These are phyloP conservation scores for Pegoplata infirma DNA, from an alignment of 2,888 invertebrate genomes.

Conservation along the genomic window DNA sequence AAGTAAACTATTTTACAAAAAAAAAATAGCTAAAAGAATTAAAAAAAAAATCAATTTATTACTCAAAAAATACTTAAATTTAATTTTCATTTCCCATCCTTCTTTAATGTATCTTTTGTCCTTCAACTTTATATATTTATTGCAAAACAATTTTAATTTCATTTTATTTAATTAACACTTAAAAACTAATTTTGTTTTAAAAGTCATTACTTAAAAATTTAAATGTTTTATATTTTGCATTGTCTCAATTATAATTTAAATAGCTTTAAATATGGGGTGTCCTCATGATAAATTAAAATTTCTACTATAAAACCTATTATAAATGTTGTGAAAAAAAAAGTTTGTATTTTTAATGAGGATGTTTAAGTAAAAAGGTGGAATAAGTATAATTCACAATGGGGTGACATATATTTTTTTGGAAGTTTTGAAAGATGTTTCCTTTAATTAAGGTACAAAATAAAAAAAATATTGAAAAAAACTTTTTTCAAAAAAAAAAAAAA, in stretches of 20 bases:
- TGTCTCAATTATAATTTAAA: background rate
- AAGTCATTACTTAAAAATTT: background rate
- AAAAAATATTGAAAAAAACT: too few relatives aligned
- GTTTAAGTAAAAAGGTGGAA: background rate
- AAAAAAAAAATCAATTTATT: too few relatives aligned
- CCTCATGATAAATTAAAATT: background rate
- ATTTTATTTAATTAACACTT: background rate
- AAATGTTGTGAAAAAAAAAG: background rate
- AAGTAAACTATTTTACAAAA: too few relatives aligned
- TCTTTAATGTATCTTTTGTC: too few relatives aligned
- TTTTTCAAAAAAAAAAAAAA: too few relatives aligned
- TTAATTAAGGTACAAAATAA: too few relatives aligned
- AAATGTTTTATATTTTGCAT: background rate
- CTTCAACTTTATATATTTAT: constrained; percentile 9
- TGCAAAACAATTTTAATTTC: constrained; percentile 15
- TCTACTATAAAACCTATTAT: background rate
- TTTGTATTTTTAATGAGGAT: background rate
- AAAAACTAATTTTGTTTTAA: too few relatives aligned
- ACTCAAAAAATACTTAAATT: too few relatives aligned
- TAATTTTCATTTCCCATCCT: too few relatives aligned
- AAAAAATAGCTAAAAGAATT: too few relatives aligned
- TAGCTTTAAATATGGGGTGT: background rate
- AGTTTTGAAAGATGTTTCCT: background rate
- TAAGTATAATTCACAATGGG: background rate
- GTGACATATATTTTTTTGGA: too few relatives aligned